Percentiles rank a stretch among this genome's conserved stretches.
These are phyloP conservation scores for Drosophila ambigua DNA, from an alignment of 1,140 invertebrate species.

Conservation along the genomic window DNA sequence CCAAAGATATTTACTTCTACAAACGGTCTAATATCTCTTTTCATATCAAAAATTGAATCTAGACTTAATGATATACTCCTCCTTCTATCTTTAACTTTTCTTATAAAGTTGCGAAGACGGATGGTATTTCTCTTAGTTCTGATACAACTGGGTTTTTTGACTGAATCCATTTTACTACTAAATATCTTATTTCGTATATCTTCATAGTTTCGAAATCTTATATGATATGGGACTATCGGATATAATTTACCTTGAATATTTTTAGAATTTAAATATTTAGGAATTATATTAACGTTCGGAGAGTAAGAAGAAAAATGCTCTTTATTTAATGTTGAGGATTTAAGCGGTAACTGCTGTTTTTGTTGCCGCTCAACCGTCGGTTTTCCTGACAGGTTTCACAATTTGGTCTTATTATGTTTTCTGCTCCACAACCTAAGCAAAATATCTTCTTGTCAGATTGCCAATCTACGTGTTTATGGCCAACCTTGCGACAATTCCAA, in stretches of 20 bases:
- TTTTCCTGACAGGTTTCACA: neutral
- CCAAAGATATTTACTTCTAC: neutral
- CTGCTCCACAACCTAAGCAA: too few species aligned
- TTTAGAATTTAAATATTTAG: neutral
- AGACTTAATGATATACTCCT: neutral
- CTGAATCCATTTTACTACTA: neutral
- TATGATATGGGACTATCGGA: neutral
- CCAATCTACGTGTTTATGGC: neutral
- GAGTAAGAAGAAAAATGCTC: neutral
- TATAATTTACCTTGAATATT: neutral
- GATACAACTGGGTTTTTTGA: neutral
- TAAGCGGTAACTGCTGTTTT: neutral
- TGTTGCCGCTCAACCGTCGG: neutral
- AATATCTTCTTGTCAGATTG: too few species aligned
- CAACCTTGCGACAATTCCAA: neutral
- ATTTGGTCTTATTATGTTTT: too few species aligned
- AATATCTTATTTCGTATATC: neutral
- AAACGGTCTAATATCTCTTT: constrained; percentile 1
- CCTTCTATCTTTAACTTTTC: constrained; percentile 4
- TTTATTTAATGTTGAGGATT: neutral
- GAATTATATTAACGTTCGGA: neutral
- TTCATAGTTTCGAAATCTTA: neutral
- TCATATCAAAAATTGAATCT: neutral
- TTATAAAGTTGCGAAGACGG: constrained; percentile 1
- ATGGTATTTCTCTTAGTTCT: neutral